Percentiles rank a stretch among this genome's conserved stretches.
These are phyloP conservation scores for Stercorarius parasiticus DNA, from an alignment of 2,113 vertebrate genomes.

Conservation along the genomic window DNA sequence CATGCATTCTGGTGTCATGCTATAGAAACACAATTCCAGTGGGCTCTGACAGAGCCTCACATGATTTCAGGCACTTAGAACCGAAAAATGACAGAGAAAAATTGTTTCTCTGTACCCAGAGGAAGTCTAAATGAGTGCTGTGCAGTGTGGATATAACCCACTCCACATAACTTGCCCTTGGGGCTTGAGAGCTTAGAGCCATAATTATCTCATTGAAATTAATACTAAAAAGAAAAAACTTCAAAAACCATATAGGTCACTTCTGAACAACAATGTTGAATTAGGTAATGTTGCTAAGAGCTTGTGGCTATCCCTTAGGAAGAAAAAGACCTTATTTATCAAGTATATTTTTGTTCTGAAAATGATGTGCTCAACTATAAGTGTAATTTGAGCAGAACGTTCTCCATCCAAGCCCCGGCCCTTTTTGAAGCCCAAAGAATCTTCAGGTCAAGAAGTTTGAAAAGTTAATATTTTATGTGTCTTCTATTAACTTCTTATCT, in stretches of 20 bases:
- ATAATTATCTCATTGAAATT: background rate
- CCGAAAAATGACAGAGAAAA: background rate
- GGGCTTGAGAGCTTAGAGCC: background rate
- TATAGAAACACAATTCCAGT: background rate
- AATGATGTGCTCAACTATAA: background rate
- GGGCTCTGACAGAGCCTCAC: background rate
- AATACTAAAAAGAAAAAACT: background rate
- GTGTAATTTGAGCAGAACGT: background rate
- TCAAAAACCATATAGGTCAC: background rate
- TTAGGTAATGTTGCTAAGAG: background rate
- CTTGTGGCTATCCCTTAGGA: background rate
- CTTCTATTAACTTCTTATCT: background rate
- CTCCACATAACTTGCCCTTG: background rate
- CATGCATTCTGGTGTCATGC: background rate
- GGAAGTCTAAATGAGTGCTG: background rate
- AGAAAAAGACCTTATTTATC: background rate
- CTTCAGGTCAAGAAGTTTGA: background rate
- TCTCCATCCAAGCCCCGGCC: background rate
- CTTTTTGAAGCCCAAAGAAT: background rate
- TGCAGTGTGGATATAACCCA: background rate
- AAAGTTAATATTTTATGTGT: background rate
- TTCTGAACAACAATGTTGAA: background rate
- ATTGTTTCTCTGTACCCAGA: background rate
- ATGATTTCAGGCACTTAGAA: background rate
- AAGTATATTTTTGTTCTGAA: conserved; percentile 1